These are phyloP conservation scores for Phorcus lineatus DNA, from an alignment of 2,888 invertebrate genomes.

Conservation along the genomic window DNA sequence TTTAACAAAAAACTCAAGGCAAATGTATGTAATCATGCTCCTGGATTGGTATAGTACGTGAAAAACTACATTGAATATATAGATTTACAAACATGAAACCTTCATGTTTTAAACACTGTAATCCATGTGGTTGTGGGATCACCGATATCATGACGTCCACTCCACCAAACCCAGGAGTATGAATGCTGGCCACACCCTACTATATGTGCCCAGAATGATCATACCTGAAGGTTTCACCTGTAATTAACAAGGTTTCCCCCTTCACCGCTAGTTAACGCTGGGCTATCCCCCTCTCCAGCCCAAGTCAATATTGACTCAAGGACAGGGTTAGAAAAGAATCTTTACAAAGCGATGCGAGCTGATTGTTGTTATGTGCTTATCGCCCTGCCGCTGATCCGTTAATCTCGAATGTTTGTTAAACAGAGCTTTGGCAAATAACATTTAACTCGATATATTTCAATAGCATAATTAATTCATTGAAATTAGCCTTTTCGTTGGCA, in stretches of 20 bases:
- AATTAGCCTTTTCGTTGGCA: too few relatives aligned
- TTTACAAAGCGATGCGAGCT: background rate
- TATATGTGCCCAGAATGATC: constrained; percentile 5
- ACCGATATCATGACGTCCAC: too few relatives aligned
- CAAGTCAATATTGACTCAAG: background rate
- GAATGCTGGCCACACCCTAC: background rate
- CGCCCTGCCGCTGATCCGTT: background rate
- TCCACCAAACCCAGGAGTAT: too few relatives aligned
- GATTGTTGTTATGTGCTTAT: constrained; percentile 8
- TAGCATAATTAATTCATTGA: background rate
- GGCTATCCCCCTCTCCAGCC: background rate
- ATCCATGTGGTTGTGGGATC: too few relatives aligned
- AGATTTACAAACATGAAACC: too few relatives aligned
- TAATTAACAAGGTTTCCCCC: constrained; percentile 4
- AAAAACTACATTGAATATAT: too few relatives aligned
- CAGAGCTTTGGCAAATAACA: too few relatives aligned
- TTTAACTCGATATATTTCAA: background rate
- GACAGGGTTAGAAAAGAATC: background rate
- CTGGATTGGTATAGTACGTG: too few relatives aligned
- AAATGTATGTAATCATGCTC: too few relatives aligned
- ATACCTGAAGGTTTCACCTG: background rate
- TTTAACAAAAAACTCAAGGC: too few relatives aligned
- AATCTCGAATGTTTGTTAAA: background rate
- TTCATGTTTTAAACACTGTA: too few relatives aligned
- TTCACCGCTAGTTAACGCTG: constrained; percentile 9